Base-by-base conservation (phyloP, 2,113 vertebrate species). In the Micronisus gabar region DNA sequence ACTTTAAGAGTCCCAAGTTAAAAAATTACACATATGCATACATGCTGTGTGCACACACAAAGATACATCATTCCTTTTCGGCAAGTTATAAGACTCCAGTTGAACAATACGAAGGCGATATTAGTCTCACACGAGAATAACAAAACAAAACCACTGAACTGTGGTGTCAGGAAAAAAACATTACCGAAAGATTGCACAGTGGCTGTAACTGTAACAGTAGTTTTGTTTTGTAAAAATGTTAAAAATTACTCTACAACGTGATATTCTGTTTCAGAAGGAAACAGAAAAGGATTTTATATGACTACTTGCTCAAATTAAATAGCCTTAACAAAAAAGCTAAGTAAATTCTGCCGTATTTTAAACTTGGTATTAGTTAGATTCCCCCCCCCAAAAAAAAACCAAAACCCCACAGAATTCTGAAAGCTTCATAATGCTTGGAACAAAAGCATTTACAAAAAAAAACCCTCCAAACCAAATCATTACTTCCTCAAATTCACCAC, bases 311-410 rank as follows among this genome's bases (percentile, higher is more conserved):
- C 59, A 75, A 85, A 71, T 41, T 38, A 66, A 81, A 74, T 7
- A 19, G 43, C 14, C 9, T 65, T 72, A 75, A 56, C n/a, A 89
- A 93, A 70, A 58, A 82, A 53, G 13, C 17, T 40, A 43, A 62
- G 9, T 71, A 82, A 83, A 47, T 56, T 43, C 18, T 43, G 27
- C 7, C n/a, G 32, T 70, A 75, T 45, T 91, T 81, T 81, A 75
- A 75, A 45, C 13, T 43, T 38, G 12, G 7, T 43, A 38, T 62
- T 66, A 62, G 17, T 45, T 36, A 65, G 8, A 41, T 41, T 41
- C 11, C 19, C 26, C 6, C 1, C 2, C 29, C 10, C 9, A 4
- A 1, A 3, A 23, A 59, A 62, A 26, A 48, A 10, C 7, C 5
- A 41, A 61, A 67, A 45, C 0, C 2, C 17, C 4, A 58, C 7